These are phyloP conservation scores for Sapajus apella DNA, from an alignment of 2,113 vertebrate species.

Conservation along the genomic window DNA sequence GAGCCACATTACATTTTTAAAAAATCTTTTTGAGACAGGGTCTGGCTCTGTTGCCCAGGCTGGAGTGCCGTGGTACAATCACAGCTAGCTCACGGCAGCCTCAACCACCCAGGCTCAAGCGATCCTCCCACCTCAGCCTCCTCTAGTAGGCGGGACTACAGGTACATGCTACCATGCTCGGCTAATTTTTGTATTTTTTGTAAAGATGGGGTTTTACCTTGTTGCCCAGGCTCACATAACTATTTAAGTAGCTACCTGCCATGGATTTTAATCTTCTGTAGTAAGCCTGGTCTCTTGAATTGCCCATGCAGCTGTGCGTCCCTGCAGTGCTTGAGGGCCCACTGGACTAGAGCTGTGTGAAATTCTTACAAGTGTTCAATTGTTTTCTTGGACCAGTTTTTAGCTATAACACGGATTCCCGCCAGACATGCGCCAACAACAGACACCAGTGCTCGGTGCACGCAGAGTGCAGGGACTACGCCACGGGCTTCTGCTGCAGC, in stretches of 20 bases:
- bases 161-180: too few relatives aligned
- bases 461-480: conserved; percentile 91
- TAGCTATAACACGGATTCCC: conserved; percentile 89
- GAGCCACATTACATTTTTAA: background rate
- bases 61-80: too few relatives aligned
- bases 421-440: conserved; percentile 90
- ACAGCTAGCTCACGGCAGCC: too few relatives aligned
- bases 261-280: too few relatives aligned
- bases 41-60: too few relatives aligned
- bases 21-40: too few relatives aligned
- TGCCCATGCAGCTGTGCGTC: fast-evolving
- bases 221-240: too few relatives aligned
- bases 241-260: fast-evolving
- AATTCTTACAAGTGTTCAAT: background rate
- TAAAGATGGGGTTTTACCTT: too few relatives aligned
- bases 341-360: fast-evolving
- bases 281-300: background rate
- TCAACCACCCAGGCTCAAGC: too few relatives aligned
- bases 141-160: too few relatives aligned
- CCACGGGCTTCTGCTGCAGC: conserved; percentile 92
- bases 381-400: conserved; percentile 87
- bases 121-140: too few relatives aligned
- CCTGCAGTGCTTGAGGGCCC: background rate
- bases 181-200: too few relatives aligned
- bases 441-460: conserved; percentile 93